Conservation (phyloP, 1,140 invertebrate genomes). For the Danaus plexippus region DNA sequence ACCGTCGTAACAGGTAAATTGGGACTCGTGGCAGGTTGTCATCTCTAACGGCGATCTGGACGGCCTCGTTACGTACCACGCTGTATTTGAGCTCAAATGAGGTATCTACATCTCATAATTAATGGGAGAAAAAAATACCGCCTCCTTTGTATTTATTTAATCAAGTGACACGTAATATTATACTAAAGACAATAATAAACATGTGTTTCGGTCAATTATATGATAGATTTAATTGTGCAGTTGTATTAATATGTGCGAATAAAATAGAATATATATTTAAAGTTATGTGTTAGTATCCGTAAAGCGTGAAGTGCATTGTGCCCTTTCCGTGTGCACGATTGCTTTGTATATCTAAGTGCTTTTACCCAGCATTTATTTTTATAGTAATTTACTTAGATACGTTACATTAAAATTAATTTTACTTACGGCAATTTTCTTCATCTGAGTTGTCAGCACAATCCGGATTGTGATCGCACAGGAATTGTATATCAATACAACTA, state of each 20-base stretch:
- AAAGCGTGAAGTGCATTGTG: slow-evolving; percentile 18
- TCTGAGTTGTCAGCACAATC: slow-evolving; percentile 81
- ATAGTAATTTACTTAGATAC: too few relatives aligned
- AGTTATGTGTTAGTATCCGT: background rate
- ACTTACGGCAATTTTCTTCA: slow-evolving; percentile 74
- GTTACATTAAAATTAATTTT: background rate
- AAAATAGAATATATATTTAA: background rate
- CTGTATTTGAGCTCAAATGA: slow-evolving; percentile 39
- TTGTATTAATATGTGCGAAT: slow-evolving; percentile 10
- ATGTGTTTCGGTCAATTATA: too few relatives aligned
- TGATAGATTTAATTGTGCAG: slow-evolving; percentile 4
- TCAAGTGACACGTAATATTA: too few relatives aligned
- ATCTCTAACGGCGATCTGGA: slow-evolving; percentile 37
- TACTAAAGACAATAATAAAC: too few relatives aligned
- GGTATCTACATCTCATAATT: slow-evolving; percentile 3
- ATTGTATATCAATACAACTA: slow-evolving; percentile 82
- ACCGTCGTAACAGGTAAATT: slow-evolving; percentile 78
- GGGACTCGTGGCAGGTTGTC: slow-evolving; percentile 65
- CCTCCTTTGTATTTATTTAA: too few relatives aligned
- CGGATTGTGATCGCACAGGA: slow-evolving; percentile 73
- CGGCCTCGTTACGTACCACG: slow-evolving; percentile 43
- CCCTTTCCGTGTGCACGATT: background rate
- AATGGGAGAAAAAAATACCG: too few relatives aligned
- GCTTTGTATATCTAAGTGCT: too few relatives aligned
- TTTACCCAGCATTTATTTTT: too few relatives aligned